Conservation (phyloP, 2,888 invertebrate genomes). For the Biston betularia region DNA sequence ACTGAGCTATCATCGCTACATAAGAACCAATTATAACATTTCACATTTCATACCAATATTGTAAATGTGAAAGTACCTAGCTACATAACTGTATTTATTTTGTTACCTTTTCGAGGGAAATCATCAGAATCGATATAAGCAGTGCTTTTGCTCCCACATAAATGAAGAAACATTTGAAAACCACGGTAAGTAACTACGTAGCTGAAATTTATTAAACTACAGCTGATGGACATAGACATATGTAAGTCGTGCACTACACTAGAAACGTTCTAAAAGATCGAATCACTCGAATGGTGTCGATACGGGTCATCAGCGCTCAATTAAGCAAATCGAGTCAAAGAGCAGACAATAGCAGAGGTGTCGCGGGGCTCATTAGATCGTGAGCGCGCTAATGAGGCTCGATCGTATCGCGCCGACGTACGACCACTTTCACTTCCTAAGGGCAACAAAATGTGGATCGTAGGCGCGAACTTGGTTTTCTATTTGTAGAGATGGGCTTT, state of each 20-base stretch:
- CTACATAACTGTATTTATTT: too few species aligned
- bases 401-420: constrained; percentile 64
- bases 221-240: neutral
- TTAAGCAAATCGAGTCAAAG: constrained; percentile 57
- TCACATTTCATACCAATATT: too few species aligned
- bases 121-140: too few species aligned
- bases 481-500: constrained; percentile 26
- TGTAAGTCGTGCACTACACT: constrained; percentile 20
- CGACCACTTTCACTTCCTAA: constrained; percentile 76
- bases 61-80: too few species aligned
- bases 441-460: constrained; percentile 55
- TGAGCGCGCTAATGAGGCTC: constrained; percentile 74
- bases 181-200: too few species aligned
- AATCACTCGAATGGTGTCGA: constrained; percentile 35
- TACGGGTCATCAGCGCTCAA: constrained; percentile 53
- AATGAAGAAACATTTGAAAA: too few species aligned
- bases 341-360: constrained; percentile 65
- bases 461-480: constrained; percentile 42
- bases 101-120: too few species aligned
- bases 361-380: constrained; percentile 73
- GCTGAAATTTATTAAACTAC: too few species aligned
- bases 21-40: too few species aligned
- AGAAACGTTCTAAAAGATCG: constrained; percentile 33
- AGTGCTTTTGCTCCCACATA: too few species aligned
- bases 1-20: too few species aligned